Conservation (phyloP, 2,797 vertebrate genomes). For the Mormyrus proboscirostris region DNA sequence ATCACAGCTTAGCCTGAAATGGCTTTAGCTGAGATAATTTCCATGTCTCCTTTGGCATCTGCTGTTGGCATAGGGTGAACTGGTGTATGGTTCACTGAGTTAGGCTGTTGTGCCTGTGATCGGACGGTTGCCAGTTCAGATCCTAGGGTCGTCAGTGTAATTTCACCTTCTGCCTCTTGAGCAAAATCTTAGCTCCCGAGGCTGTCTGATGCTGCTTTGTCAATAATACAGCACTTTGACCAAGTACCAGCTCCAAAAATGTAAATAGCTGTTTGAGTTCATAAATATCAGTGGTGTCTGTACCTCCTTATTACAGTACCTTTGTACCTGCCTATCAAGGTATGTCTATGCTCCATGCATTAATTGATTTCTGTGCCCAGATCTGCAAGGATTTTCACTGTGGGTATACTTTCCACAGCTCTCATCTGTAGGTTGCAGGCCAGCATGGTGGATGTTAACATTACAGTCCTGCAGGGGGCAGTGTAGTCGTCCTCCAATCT, state of each 20-base stretch:
- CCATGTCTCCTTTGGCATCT: background rate
- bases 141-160: background rate
- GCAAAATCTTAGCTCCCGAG: background rate
- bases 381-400: background rate
- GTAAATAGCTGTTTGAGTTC: background rate
- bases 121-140: background rate
- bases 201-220: background rate
- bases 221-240: background rate
- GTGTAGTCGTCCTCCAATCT: background rate
- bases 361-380: background rate
- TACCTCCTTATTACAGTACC: background rate
- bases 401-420: background rate
- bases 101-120: background rate
- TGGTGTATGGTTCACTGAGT: background rate
- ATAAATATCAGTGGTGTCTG: background rate
- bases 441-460: background rate
- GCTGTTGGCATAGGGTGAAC: background rate
- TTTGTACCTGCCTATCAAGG: background rate
- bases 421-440: background rate
- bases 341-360: background rate
- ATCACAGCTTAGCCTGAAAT: background rate
- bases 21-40: background rate
- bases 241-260: background rate
- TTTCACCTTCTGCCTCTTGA: background rate
- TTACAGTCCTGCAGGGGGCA: background rate